These are phyloP conservation scores for Carterocephalus palaemon DNA, from an alignment of 2,888 invertebrate genomes.

Conservation along the genomic window DNA sequence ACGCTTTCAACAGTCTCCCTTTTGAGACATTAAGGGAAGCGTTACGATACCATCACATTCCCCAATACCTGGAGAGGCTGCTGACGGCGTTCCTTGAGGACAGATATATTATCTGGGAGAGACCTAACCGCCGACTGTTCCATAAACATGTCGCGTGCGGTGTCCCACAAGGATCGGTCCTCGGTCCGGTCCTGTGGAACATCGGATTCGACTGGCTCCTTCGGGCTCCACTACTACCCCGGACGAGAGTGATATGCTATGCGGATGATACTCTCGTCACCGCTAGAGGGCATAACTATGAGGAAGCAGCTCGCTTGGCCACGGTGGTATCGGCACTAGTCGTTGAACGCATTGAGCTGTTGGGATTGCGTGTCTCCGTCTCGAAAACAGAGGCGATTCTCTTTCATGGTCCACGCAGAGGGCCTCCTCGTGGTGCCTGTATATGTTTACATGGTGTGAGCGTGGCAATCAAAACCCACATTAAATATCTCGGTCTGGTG, in stretches of 20 bases:
- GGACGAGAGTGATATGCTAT: constrained; percentile 18
- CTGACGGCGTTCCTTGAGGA: too few relatives aligned
- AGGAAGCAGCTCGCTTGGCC: not conserved
- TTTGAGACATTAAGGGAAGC: constrained; percentile 25
- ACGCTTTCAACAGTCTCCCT: constrained; percentile 33
- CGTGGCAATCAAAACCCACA: too few relatives aligned
- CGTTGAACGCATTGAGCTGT: not conserved
- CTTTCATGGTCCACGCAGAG: not conserved
- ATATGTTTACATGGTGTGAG: too few relatives aligned
- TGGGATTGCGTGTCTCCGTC: not conserved
- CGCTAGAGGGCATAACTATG: not conserved
- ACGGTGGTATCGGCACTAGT: not conserved
- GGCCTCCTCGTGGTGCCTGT: not conserved
- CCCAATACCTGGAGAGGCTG: constrained; percentile 27
- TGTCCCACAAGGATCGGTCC: constrained; percentile 31
- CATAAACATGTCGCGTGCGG: too few relatives aligned
- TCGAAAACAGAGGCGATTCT: not conserved
- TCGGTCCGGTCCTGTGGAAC: constrained; percentile 32
- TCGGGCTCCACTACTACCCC: constrained; percentile 11
- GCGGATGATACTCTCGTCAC: constrained; percentile 26
- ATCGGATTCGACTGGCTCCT: constrained; percentile 28
- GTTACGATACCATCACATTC: constrained; percentile 25
- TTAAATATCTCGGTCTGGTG: too few relatives aligned
- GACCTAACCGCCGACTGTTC: too few relatives aligned
- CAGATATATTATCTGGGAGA: too few relatives aligned